Evolutionary conservation across 2,888 invertebrate genomes (phyloP).

Genomic region (Neoaliturus tenellus): DNA sequence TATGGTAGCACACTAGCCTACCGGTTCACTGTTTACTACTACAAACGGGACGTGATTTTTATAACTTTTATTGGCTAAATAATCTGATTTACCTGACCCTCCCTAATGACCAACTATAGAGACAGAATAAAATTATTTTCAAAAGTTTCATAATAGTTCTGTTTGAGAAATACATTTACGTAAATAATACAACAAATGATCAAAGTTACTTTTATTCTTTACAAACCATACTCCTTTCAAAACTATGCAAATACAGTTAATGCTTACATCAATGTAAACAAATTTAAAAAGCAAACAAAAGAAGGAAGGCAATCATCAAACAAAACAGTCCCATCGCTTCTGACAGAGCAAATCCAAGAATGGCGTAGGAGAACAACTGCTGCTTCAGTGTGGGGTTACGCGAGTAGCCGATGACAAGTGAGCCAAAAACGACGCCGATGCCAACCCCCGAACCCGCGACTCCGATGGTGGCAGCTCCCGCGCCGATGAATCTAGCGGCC

Average conservation of each 20-base stretch:
- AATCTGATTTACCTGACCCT: no score
- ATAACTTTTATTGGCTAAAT: no score
- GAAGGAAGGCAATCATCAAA: slow-evolving; percentile 98
- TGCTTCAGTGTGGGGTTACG: slow-evolving; percentile 98
- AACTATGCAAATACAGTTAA: neutral
- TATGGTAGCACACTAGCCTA: no score
- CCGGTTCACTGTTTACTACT: no score
- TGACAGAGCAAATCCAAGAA: slow-evolving; percentile 97
- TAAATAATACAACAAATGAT: neutral
- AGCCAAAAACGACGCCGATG: slow-evolving; percentile 98
- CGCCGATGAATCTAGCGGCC: slow-evolving; percentile 30
- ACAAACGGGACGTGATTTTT: no score
- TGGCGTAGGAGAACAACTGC: slow-evolving; percentile 98
- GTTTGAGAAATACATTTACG: no score
- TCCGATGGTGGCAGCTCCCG: slow-evolving; percentile 27
- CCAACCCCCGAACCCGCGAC: slow-evolving; percentile 84
- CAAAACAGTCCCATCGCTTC: slow-evolving; percentile 99
- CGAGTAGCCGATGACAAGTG: slow-evolving; percentile 97
- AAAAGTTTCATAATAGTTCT: no score
- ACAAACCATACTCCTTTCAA: neutral
- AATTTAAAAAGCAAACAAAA: slow-evolving; percentile 94
- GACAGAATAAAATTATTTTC: no score
- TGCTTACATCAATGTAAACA: neutral
- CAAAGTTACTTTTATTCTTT: neutral
- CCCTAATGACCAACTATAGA: no score